A percentile compares a stretch with the other conserved stretches of the same genome.
Conservation (phyloP, 2,888 invertebrate species). For the Tetranychus piercei region DNA sequence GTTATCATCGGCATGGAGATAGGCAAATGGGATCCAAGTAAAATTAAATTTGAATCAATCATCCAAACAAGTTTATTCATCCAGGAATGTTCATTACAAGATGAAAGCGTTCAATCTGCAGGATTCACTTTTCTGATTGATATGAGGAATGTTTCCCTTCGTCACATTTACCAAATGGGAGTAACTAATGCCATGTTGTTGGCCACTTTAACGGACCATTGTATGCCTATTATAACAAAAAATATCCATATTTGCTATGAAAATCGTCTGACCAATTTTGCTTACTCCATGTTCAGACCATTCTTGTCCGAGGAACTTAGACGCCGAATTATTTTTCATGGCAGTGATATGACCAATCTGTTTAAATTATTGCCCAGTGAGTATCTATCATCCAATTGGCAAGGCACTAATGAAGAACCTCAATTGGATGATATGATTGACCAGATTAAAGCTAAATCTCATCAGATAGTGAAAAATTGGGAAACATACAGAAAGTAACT, state of each 20-base stretch:
- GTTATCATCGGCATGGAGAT: not conserved
- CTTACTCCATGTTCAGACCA: not conserved
- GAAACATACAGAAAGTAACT: not conserved
- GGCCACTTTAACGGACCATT: constrained; percentile 6
- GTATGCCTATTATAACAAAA: not conserved
- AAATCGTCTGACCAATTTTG: not conserved
- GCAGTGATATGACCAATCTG: not conserved
- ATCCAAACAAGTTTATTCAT: not conserved
- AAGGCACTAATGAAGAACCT: constrained; percentile 7
- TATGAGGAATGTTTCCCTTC: not conserved
- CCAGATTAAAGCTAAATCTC: not conserved
- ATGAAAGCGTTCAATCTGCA: not conserved
- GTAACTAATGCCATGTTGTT: not conserved
- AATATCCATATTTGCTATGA: constrained; percentile 9
- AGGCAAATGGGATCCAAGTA: constrained; percentile 4
- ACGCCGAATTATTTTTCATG: constrained; percentile 2
- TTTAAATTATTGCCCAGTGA: not conserved
- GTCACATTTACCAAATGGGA: constrained; percentile 8
- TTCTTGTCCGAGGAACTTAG: constrained; percentile 2
- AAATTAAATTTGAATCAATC: not conserved
- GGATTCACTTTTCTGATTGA: not conserved
- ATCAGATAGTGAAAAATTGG: not conserved
- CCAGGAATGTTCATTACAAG: not conserved
- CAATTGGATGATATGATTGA: not conserved
- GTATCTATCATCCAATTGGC: not conserved